A percentile compares a stretch with the other conserved stretches of the same genome.
These are phyloP conservation scores for Tachuris rubrigastra DNA, from an alignment of 2,113 vertebrate species.

Conservation along the genomic window DNA sequence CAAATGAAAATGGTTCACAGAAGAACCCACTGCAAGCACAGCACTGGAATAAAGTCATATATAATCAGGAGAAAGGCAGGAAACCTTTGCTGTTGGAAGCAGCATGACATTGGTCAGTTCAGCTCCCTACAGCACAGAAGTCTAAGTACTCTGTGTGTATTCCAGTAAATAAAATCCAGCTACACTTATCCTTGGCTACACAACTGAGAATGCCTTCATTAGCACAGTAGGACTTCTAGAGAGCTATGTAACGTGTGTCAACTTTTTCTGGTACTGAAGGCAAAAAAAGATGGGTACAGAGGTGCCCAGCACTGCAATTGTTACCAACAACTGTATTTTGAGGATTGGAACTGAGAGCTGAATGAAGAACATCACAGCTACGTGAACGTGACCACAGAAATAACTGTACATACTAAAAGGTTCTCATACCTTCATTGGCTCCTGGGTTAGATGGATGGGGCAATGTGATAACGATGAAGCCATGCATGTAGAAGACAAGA, in stretches of 20 bases:
- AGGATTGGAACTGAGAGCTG: not conserved
- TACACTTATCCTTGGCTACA: not conserved
- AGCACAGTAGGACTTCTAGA: not conserved
- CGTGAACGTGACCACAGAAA: not conserved
- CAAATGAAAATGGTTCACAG: not conserved
- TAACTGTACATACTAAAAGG: not conserved
- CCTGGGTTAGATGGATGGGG: slow-evolving; percentile 70
- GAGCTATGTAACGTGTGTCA: not conserved
- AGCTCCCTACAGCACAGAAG: not conserved
- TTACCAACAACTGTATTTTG: not conserved
- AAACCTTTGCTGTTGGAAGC: not conserved
- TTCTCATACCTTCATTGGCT: slow-evolving; percentile 80
- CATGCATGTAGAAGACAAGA: slow-evolving; percentile 78
- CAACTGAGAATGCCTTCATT: not conserved
- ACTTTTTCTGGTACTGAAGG: not conserved
- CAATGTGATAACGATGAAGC: slow-evolving; percentile 68
- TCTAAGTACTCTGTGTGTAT: not conserved
- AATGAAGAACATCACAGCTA: not conserved
- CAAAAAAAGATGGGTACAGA: not conserved
- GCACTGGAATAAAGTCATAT: not conserved
- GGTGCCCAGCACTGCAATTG: not conserved
- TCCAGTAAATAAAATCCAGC: not conserved
- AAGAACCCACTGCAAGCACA: not conserved
- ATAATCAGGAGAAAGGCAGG: not conserved
- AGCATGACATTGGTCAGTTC: not conserved